Evolutionary conservation across 2,888 invertebrate species (phyloP).

Genomic region (Idaea biselata): DNA sequence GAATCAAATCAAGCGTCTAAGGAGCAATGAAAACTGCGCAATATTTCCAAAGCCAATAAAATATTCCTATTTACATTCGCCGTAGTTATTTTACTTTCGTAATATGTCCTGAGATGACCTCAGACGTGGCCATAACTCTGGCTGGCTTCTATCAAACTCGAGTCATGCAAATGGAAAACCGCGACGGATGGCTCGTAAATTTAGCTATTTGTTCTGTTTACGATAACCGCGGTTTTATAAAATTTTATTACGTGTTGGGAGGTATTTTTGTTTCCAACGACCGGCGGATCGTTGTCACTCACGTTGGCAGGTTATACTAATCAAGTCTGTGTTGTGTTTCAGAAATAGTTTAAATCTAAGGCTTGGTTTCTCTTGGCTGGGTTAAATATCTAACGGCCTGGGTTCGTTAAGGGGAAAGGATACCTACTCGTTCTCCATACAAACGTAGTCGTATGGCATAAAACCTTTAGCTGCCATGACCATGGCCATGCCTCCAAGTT

Average conservation of each 20-base stretch:
- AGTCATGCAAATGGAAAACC: slow-evolving; percentile 73
- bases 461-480: no score
- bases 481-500: no score
- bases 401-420: no score
- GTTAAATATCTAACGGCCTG: no score
- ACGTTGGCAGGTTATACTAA: slow-evolving; percentile 5
- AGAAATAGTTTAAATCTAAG: no score
- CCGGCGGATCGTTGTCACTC: slow-evolving; percentile 32
- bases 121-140: slow-evolving; percentile 44
- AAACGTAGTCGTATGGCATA: no score
- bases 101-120: slow-evolving; percentile 37
- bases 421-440: no score
- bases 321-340: no score
- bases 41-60: neutral
- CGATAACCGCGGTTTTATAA: slow-evolving; percentile 74
- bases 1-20: no score
- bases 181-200: slow-evolving; percentile 72
- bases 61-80: neutral
- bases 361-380: no score
- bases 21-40: no score
- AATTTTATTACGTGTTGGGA: slow-evolving; percentile 60
- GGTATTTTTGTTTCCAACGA: slow-evolving; percentile 48
- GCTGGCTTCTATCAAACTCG: slow-evolving; percentile 52
- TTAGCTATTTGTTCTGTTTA: slow-evolving; percentile 75
- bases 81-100: neutral